phyloP scores from a whole-genome alignment of 2,888 invertebrate genomes.

The Chouioia cunea region DNA sequence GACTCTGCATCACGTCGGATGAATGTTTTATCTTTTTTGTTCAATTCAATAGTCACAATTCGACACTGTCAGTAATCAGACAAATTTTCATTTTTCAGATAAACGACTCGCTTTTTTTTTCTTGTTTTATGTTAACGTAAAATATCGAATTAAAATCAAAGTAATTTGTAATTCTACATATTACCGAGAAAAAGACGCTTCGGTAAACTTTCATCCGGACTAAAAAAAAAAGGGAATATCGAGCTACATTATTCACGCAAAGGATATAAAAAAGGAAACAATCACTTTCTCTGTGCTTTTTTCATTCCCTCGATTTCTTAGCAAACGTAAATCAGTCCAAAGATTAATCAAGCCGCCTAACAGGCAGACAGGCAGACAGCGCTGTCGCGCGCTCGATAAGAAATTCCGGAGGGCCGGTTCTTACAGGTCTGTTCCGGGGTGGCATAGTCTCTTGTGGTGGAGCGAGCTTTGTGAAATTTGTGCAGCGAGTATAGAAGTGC shows the following conservation, averaged over 20 bases:
- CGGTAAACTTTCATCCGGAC: too few species aligned
- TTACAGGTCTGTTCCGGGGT: slow-evolving; percentile 23
- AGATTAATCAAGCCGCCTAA: slow-evolving; percentile 43
- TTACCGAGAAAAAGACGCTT: too few species aligned
- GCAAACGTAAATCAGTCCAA: slow-evolving; percentile 28
- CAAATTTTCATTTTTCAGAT: too few species aligned
- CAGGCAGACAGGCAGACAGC: slow-evolving; percentile 9
- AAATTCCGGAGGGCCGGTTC: slow-evolving; percentile 34
- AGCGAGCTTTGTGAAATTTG: slow-evolving; percentile 40
- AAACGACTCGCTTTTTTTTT: too few species aligned
- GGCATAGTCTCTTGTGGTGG: slow-evolving; percentile 6
- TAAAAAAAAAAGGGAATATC: too few species aligned
- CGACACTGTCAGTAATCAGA: too few species aligned
- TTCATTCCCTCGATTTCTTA: background rate
- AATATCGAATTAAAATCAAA: too few species aligned
- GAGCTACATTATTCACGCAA: slow-evolving; percentile 17
- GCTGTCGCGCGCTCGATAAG: slow-evolving; percentile 39
- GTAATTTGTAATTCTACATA: too few species aligned
- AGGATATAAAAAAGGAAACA: background rate
- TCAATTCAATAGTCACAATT: too few species aligned
- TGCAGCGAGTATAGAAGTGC: slow-evolving; percentile 44
- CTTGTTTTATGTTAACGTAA: too few species aligned
- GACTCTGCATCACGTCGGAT: slow-evolving; percentile 26
- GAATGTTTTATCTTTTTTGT: slow-evolving; percentile 22
- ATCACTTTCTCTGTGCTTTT: background rate